phyloP scores from a whole-genome alignment of 2,888 invertebrate species.

The Leptinotarsa peninsularis region DNA sequence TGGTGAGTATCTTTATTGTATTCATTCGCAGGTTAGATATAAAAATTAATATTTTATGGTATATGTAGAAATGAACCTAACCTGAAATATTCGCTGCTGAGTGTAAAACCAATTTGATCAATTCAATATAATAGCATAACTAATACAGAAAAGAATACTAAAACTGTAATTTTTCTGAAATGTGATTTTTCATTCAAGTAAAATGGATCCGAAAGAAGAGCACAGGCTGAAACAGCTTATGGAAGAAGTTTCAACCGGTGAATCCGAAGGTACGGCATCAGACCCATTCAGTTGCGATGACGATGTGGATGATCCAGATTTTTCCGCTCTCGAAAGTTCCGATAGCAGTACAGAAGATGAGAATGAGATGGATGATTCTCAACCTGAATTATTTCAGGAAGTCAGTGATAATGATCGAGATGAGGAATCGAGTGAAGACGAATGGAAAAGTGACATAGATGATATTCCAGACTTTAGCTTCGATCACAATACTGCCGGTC shows the following conservation, averaged over 20 bases:
- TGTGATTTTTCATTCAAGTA: too few relatives aligned
- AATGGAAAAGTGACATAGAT: slow-evolving; percentile 14
- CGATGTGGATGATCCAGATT: slow-evolving; percentile 14
- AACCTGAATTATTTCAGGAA: too few relatives aligned
- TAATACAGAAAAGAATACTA: too few relatives aligned
- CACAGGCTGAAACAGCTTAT: slow-evolving; percentile 12
- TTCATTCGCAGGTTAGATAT: too few relatives aligned
- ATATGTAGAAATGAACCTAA: too few relatives aligned
- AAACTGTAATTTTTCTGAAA: too few relatives aligned
- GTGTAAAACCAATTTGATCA: too few relatives aligned
- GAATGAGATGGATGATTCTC: background rate
- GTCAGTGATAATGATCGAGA: slow-evolving; percentile 17
- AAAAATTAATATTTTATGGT: too few relatives aligned
- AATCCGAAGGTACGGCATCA: background rate
- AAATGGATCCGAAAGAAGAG: slow-evolving; percentile 1
- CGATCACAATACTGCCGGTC: background rate
- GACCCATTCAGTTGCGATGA: slow-evolving; percentile 15
- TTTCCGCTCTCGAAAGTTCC: background rate
- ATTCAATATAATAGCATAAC: too few relatives aligned
- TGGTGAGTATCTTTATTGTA: too few relatives aligned
- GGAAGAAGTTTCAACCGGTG: slow-evolving; percentile 5
- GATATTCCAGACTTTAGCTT: slow-evolving; percentile 21
- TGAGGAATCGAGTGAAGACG: slow-evolving; percentile 8
- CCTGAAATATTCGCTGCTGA: too few relatives aligned
- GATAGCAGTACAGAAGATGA: slow-evolving; percentile 17